phyloP scores from a whole-genome alignment of 2,113 vertebrate species.

The Pithys albifrons region DNA sequence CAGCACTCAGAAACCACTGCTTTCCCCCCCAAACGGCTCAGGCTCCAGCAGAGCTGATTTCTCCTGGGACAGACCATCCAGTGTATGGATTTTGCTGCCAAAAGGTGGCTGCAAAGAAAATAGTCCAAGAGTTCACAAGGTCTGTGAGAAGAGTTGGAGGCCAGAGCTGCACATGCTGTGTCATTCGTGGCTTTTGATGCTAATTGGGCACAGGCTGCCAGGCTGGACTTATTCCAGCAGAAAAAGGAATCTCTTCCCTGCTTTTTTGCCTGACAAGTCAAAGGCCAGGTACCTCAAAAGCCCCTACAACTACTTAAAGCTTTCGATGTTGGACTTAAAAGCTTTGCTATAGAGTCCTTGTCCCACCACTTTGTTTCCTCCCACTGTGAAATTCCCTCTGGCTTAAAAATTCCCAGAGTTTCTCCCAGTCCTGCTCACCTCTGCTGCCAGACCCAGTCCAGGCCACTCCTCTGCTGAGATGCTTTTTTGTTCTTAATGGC shows the following conservation, averaged over 20 bases:
- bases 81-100: background rate
- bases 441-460: background rate
- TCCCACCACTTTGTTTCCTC: background rate
- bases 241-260: conserved; percentile 21
- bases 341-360: background rate
- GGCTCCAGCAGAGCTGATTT: background rate
- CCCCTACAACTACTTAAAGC: background rate
- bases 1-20: background rate
- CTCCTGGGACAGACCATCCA: background rate
- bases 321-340: background rate
- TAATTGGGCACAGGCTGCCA: conserved; percentile 2
- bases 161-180: background rate
- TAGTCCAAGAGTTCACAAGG: background rate
- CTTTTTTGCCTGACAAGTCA: background rate
- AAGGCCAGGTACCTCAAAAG: conserved; percentile 31
- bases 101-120: conserved; percentile 21
- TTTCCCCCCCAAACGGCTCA: background rate
- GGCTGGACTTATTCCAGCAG: background rate
- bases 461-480: background rate
- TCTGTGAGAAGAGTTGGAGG: conserved; percentile 16
- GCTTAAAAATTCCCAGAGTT: background rate
- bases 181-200: conserved; percentile 7
- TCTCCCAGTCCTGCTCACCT: background rate
- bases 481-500: background rate
- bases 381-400: background rate